Base-by-base conservation (phyloP, 2,113 vertebrate genomes). In the Gavia stellata region DNA sequence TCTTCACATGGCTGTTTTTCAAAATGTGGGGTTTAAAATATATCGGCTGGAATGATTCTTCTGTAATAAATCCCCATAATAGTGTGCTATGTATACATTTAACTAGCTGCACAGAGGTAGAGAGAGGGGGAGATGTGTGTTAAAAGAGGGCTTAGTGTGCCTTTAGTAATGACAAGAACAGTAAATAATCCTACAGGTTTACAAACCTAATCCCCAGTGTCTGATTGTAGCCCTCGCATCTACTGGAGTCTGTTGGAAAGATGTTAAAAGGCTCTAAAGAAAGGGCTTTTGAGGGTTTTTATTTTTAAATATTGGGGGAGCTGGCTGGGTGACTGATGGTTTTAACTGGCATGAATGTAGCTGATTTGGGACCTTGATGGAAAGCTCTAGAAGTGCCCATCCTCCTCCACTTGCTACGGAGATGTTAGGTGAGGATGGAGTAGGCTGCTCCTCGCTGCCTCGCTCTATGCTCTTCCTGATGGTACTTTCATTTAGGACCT, bases 181-280 rank as follows among this genome's bases (percentile, higher is more conserved):
- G 83, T 94, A 96, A 97, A 95, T 96, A 97, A 96, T 92, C 94
- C 81, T 92, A 16, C 86, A 94, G 94, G 94, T 94, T 97, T 97
- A 96, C 95, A 94, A 81, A 93, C 83, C 71, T 96, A 97, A 97
- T 97, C 96, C 78, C 72, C 42, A 36, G 44, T 93, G 94, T 95
- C 93, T 90, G 87, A 94, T 81, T 95, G 89, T 82, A 88, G 81
- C 59, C 38, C 81, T 80, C 2, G 0, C 1, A 9, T 91, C 84
- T 95, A 29, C 68, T 80, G 19, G 59, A 95, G 62, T 63, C 28
- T 0, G 24, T 91, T 83, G 81, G 87, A 94, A 80, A 77, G 70
- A 85, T 0, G 0, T 85, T 92, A 85, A 82, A 82, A 88, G 59
- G 33, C 84, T 70, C 58, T 50, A 77, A 85, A 86, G 86, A 92